Evolutionary conservation across 2,797 vertebrate genomes (phyloP).

Genomic region (Gallirallus australis): DNA sequence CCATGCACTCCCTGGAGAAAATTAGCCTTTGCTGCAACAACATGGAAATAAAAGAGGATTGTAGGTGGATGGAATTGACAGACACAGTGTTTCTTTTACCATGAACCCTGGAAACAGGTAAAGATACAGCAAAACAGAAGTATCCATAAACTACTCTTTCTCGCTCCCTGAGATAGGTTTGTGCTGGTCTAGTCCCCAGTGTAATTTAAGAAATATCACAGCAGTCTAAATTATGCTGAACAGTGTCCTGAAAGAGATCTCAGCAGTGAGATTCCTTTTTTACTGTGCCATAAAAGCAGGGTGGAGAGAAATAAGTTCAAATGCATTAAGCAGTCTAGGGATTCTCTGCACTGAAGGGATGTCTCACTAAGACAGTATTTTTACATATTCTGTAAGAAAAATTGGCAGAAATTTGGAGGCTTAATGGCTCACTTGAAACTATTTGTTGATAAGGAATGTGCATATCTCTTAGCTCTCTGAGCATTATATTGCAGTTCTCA

Average conservation of each 20-base stretch:
- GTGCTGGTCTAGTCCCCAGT: neutral
- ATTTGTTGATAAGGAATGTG: neutral
- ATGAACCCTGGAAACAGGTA: neutral
- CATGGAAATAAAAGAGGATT: neutral
- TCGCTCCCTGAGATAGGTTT: neutral
- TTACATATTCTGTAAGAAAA: slow-evolving; percentile 9
- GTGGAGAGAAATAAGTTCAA: neutral
- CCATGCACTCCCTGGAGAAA: neutral
- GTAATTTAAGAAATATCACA: neutral
- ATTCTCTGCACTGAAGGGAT: neutral
- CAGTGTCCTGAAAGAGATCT: neutral
- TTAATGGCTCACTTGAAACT: neutral
- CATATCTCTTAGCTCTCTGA: neutral
- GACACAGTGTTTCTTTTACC: neutral
- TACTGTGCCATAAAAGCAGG: neutral
- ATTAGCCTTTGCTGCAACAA: neutral
- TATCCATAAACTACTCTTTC: neutral
- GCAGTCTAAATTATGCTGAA: neutral
- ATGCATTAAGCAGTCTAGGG: neutral
- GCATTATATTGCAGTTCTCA: neutral
- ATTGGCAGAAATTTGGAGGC: neutral
- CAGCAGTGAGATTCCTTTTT: neutral
- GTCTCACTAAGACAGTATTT: neutral
- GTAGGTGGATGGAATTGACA: neutral
- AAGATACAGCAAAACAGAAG: neutral